Conservation (phyloP, 1,140 invertebrate genomes). For the Macrostomum lignano region DNA sequence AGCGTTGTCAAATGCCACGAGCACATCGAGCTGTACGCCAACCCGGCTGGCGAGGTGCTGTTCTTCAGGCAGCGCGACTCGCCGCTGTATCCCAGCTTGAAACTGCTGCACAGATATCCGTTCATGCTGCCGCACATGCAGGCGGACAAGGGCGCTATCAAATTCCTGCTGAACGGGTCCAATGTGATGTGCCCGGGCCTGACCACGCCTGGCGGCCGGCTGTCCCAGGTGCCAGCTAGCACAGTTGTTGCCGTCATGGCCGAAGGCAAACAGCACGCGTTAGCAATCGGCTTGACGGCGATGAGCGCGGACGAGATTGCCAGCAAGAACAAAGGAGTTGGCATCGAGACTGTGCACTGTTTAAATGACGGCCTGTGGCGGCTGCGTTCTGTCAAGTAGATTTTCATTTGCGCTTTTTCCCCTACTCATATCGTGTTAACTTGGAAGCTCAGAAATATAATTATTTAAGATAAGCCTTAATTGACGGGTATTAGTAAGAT, state of each 20-base stretch:
- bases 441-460: no score
- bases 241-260: constrained; percentile 82
- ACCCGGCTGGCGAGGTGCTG: constrained; percentile 54
- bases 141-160: constrained; percentile 82
- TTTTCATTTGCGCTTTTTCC: background rate
- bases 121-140: constrained; percentile 48
- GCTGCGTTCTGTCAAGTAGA: background rate
- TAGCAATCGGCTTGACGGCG: constrained; percentile 64
- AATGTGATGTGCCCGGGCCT: constrained; percentile 98
- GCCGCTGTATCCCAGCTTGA: constrained; percentile 67
- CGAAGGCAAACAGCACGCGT: constrained; percentile 75
- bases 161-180: constrained; percentile 91
- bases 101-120: constrained; percentile 77
- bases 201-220: constrained; percentile 69
- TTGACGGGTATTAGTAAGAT: no score
- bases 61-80: constrained; percentile 81
- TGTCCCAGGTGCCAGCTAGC: constrained; percentile 18
- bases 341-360: constrained; percentile 90
- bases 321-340: constrained; percentile 80
- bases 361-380: constrained; percentile 87
- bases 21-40: constrained; percentile 78
- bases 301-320: constrained; percentile 69
- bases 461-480: no score
- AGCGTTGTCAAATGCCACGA: constrained; percentile 65
- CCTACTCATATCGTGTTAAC: no score